phyloP scores from a whole-genome alignment of 1,140 invertebrate species.

The Harpegnathos saltator region DNA sequence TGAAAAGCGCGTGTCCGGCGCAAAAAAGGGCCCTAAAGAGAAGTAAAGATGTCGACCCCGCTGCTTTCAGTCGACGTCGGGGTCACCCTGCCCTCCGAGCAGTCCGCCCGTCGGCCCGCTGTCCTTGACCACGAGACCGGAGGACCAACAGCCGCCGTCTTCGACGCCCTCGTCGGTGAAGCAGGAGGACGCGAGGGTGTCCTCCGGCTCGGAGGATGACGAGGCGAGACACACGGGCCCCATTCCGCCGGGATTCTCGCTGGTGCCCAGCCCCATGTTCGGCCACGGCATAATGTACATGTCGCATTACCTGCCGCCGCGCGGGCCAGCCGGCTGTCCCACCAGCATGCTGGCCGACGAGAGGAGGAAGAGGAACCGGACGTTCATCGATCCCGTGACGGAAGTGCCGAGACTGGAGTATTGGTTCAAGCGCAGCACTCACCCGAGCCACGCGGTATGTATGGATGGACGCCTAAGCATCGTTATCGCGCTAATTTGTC shows the following conservation, averaged over 20 bases:
- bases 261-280: conserved; percentile 94
- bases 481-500: conserved; percentile 63
- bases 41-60: not conserved
- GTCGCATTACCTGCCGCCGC: conserved; percentile 90
- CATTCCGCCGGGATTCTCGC: conserved; percentile 89
- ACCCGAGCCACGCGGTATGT: conserved; percentile 94
- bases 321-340: conserved; percentile 86
- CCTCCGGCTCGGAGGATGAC: conserved; percentile 84
- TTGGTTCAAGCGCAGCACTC: conserved; percentile 99
- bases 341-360: conserved; percentile 91
- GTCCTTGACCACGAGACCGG: conserved; percentile 88
- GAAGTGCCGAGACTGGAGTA: conserved; percentile 98
- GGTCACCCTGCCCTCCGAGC: conserved; percentile 86
- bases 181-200: conserved; percentile 84
- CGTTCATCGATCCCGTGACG: conserved; percentile 99
- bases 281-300: conserved; percentile 95
- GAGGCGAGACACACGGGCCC: conserved; percentile 85
- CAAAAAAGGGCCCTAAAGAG: not conserved
- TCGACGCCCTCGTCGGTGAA: conserved; percentile 81
- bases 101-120: conserved; percentile 88
- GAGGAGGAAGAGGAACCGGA: conserved; percentile 96
- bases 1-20: no score
- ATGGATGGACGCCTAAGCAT: conserved; percentile 36
- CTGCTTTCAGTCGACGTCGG: conserved; percentile 80
- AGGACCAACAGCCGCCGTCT: conserved; percentile 80